These are phyloP conservation scores for Sinocyclocheilus anophthalmus DNA, from an alignment of 2,113 vertebrate species.

Conservation along the genomic window DNA sequence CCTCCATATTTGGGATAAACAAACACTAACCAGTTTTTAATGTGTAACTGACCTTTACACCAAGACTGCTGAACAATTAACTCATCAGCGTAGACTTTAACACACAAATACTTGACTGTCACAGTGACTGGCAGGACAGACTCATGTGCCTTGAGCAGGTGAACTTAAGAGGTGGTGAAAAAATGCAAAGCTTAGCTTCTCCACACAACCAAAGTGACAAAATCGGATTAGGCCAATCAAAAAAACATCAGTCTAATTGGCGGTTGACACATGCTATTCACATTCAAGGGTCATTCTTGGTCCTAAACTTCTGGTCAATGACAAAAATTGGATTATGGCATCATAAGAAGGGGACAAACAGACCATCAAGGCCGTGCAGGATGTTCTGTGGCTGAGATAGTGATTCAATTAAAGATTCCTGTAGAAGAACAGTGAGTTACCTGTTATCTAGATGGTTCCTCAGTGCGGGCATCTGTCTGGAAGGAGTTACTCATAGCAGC, in stretches of 20 bases:
- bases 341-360: constrained; percentile 25
- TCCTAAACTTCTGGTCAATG: background rate
- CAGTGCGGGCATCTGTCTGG: constrained; percentile 24
- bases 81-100: background rate
- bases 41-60: background rate
- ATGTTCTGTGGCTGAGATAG: background rate
- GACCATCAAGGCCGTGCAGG: background rate
- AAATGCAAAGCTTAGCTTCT: background rate
- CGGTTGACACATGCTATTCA: background rate
- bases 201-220: background rate
- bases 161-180: too few relatives aligned
- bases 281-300: background rate
- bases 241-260: background rate
- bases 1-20: background rate
- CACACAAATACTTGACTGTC: background rate
- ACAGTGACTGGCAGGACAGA: too few relatives aligned
- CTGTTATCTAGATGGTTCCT: constrained; percentile 6
- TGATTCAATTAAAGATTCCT: constrained; percentile 33
- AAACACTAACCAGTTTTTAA: constrained; percentile 2
- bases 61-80: background rate
- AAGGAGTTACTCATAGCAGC: constrained; percentile 39
- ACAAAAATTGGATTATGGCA: constrained; percentile 30
- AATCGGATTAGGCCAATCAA: background rate
- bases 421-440: constrained; percentile 42
- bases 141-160: too few relatives aligned